These are phyloP conservation scores for Stomatorhinus walkeri DNA, from an alignment of 2,797 vertebrate species.

Conservation along the genomic window DNA sequence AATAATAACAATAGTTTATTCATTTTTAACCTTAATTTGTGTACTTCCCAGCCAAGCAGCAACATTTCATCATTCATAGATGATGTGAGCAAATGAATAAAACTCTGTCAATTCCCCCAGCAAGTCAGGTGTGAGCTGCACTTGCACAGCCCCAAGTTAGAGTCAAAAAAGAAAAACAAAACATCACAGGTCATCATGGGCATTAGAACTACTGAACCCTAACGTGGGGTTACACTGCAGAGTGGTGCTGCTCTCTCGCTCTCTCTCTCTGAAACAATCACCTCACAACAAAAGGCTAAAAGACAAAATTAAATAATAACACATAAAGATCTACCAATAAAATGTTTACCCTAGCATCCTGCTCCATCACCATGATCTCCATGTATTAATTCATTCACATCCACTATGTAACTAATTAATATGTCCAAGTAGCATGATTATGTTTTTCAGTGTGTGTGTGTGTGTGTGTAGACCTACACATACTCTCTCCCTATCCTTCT, in stretches of 20 bases:
- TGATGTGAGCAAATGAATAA: neutral
- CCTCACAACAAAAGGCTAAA: neutral
- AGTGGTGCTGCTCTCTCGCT: neutral
- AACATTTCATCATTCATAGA: neutral
- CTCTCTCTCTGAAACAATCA: neutral
- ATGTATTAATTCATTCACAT: neutral
- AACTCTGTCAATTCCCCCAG: neutral
- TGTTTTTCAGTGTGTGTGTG: neutral
- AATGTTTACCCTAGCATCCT: neutral
- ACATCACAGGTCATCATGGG: neutral
- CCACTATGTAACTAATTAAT: neutral
- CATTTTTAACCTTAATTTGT: neutral
- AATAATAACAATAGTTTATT: neutral
- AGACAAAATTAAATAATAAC: neutral
- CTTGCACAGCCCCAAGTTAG: neutral
- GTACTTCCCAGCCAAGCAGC: neutral
- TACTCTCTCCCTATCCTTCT: constrained; percentile 53
- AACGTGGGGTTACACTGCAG: neutral
- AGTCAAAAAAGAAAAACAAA: neutral
- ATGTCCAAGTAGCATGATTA: neutral
- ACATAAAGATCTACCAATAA: neutral
- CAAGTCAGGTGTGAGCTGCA: neutral
- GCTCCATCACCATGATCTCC: neutral
- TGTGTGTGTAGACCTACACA: neutral
- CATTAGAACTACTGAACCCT: neutral